phyloP scores from a whole-genome alignment of 1,140 invertebrate genomes.

The Scaptodrosophila lebanonensis region DNA sequence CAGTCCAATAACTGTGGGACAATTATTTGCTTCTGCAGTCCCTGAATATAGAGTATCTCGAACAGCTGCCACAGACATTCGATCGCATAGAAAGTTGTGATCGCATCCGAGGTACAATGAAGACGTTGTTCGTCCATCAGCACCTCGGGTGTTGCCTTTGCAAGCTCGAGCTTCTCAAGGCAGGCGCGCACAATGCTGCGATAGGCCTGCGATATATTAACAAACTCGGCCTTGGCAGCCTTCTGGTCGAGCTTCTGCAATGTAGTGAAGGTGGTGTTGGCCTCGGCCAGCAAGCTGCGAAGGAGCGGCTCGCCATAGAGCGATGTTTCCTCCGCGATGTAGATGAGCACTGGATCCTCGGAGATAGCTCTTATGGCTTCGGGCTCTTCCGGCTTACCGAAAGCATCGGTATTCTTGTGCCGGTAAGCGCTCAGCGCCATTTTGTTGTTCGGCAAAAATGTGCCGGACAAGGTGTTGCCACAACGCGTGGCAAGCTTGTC shows the following conservation, averaged over 20 bases:
- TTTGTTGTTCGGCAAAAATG: slow-evolving; percentile 53
- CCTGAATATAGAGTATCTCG: slow-evolving; percentile 92
- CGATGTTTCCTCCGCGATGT: slow-evolving; percentile 81
- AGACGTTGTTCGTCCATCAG: slow-evolving; percentile 76
- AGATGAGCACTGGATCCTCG: slow-evolving; percentile 69
- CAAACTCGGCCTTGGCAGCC: slow-evolving; percentile 79
- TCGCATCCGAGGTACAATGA: slow-evolving; percentile 80
- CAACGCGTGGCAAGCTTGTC: slow-evolving; percentile 50
- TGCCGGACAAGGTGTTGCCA: slow-evolving; percentile 58
- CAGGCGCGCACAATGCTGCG: slow-evolving; percentile 89
- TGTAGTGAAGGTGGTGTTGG: slow-evolving; percentile 86
- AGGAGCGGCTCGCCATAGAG: slow-evolving; percentile 84
- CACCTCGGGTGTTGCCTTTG: slow-evolving; percentile 56
- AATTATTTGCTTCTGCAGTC: slow-evolving; percentile 84
- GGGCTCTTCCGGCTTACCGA: slow-evolving; percentile 74
- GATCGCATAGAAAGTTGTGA: slow-evolving; percentile 91
- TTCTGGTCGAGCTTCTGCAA: slow-evolving; percentile 80
- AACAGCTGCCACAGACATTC: slow-evolving; percentile 95
- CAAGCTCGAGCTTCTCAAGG: slow-evolving; percentile 86
- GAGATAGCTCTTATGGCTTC: slow-evolving; percentile 55
- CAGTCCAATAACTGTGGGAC: slow-evolving; percentile 89
- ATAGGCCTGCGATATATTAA: slow-evolving; percentile 89
- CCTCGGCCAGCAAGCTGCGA: slow-evolving; percentile 91
- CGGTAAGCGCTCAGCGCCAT: slow-evolving; percentile 55
- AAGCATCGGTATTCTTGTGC: too few relatives aligned